Base-by-base conservation (phyloP, 2,113 vertebrate genomes). In the Syrrhaptes paradoxus region DNA sequence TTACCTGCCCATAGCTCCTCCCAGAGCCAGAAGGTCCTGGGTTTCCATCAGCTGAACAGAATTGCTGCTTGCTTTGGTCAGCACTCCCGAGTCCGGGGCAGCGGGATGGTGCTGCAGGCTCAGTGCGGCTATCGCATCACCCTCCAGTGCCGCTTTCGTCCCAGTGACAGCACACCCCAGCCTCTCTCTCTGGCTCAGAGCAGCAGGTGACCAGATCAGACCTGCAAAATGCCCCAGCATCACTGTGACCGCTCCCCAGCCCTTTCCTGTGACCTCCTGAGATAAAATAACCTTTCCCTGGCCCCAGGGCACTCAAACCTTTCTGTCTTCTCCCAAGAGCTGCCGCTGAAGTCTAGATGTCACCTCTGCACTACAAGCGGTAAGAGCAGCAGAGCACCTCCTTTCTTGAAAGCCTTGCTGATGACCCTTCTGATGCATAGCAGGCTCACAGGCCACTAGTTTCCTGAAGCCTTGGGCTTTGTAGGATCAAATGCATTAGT, bases 81-180 rank as follows among this genome's bases (percentile, higher is more conserved):
- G 45, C 45, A 2, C 45, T 84, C 32, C 9, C 34, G 14, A 6
- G 45, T 46, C 15, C 5, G 2, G 22, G 24, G 74, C 78, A 73
- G 51, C 32, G 25, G 51, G 15, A 10, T 28, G 54, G 26, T 81
- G 73, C 63, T 73, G 81, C 3, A 2, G 29, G 32, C 57, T 85
- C 46, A 17, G 52, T 22, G 65, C 2, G 3, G 72, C 72, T 41
- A 16, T 21, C 76, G 68, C 34, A 11, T 2, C 48, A n/a, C 12
- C 25, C 11, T n/a, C 34, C 2, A 1, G 28, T 36, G 45, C 48
- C 0, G 0, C 25, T 77, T 55, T 78, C 28, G 31, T 31, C 32
- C 41, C 26, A 41, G 38, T 52, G 36, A 24, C 18, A 20, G 13
- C 45, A 11, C 13, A 25, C 10, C 26, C 48, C 1, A 1, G 43